Evolutionary conservation across 2,797 vertebrate genomes (phyloP).

Genomic region (Mormyrus hasselquistii): DNA sequence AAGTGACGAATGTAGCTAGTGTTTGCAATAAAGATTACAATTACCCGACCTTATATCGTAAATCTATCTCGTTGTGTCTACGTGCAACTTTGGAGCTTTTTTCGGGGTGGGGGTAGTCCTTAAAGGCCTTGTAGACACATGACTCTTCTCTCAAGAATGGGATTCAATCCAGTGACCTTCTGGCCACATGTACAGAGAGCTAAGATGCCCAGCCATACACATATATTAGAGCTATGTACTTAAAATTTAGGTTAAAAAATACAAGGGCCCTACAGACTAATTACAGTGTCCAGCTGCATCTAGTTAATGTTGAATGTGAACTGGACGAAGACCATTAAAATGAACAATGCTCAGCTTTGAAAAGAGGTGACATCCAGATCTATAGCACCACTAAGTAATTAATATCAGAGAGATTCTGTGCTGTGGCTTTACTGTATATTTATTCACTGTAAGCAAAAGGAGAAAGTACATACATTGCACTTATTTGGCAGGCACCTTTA

Average conservation of each 20-base stretch:
- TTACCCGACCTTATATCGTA: background rate
- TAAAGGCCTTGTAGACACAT: background rate
- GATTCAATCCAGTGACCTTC: background rate
- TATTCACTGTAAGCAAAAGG: background rate
- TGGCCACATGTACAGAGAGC: background rate
- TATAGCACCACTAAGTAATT: background rate
- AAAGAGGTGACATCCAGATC: background rate
- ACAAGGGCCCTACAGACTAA: background rate
- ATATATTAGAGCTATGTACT: background rate
- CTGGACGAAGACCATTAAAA: background rate
- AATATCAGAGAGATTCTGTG: background rate
- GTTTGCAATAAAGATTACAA: background rate
- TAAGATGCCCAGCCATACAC: background rate
- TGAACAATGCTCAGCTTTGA: background rate
- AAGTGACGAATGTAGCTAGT: background rate
- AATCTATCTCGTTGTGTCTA: background rate
- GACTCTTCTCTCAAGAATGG: background rate
- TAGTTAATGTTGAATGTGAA: background rate
- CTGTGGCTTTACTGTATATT: background rate
- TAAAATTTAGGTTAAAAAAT: background rate
- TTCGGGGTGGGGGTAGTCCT: background rate
- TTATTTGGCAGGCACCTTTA: background rate
- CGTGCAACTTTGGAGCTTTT: background rate
- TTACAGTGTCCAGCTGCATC: background rate
- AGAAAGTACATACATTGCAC: background rate